Evolutionary conservation across 2,797 vertebrate genomes (phyloP), one percentile per base, ranked within the genome.

Genomic region (Macrochelys suwanniensis): DNA sequence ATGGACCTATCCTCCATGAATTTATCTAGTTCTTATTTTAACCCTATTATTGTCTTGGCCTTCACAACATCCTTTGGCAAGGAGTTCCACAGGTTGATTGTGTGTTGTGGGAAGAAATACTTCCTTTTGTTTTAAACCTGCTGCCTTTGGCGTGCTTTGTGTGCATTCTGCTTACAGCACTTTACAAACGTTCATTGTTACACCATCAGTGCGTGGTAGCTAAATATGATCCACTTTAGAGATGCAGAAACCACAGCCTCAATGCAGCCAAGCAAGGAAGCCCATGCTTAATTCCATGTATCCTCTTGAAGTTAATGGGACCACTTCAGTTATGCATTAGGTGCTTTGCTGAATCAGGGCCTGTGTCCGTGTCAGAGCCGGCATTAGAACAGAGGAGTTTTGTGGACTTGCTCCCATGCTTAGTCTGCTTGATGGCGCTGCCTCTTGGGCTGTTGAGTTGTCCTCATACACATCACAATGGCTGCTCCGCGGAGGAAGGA

Each of bases 211-310:
- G 25, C 74, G 1, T 54, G 93, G 92, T 1, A 49, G 50, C 84
- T 89, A 93, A 94, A 86, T 15, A 25, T 12, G 10, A 78, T n/a
- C 54, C 84, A 59, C 49, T 91, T 96, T 87, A 57, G 80, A 97
- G 92, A 79, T 21, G 91, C 61, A 77, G 25, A 57, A 81, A 56
- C 23, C 25, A 37, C 17, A 23, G 79, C 77, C 53, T 77, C 16
- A 33, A n/a, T 57, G 21, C 85, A 92, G 88, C 77, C 80, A 10
- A 71, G 71, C 61, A 11, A 16, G 81, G 76, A 77, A 91, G 88
- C 71, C 88, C 74, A 1, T 6, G n/a, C 17, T 93, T 85, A 42
- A 17, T 81, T 91, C 89, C 2, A n/a, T 0, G 13, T 3, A 50
- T 1, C 42, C 19, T 19, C 23, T 17, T 11, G 17, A 23, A 74